A percentile compares a stretch with the other conserved stretches of the same genome.
These are phyloP conservation scores for Tethya wilhelma DNA, from an alignment of 37 sponge, comb jelly and placozoan species.

Conservation along the genomic window DNA sequence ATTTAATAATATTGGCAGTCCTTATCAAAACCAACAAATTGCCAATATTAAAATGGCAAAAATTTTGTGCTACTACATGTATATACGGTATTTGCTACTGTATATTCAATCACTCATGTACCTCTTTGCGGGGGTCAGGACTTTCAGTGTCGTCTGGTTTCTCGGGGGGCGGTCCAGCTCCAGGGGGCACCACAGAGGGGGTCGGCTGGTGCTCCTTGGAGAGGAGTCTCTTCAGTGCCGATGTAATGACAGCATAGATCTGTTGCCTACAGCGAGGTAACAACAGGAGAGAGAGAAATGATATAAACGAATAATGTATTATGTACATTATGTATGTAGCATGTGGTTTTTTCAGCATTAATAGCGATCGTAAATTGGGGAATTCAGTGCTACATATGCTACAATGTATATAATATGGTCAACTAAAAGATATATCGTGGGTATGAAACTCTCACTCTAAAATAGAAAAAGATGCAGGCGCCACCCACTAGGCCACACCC, in stretches of 20 bases:
- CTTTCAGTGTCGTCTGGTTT: constrained; percentile 20
- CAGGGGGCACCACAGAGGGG: constrained; percentile 32
- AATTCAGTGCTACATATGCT: too few relatives aligned
- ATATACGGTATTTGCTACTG: too few relatives aligned
- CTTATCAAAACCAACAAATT: neutral
- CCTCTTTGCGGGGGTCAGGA: neutral
- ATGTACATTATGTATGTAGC: neutral
- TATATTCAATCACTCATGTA: neutral
- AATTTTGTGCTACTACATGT: too few relatives aligned
- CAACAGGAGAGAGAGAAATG: neutral
- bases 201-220: neutral
- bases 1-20: neutral
- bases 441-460: too few relatives aligned
- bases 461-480: neutral
- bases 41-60: constrained; percentile 15
- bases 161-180: constrained; percentile 52
- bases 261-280: constrained; percentile 14
- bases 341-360: neutral
- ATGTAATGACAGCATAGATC: constrained; percentile 30
- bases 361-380: too few relatives aligned
- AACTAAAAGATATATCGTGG: too few relatives aligned
- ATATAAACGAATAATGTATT: neutral
- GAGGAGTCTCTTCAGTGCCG: constrained; percentile 20
- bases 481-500: neutral
- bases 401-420: too few relatives aligned